A percentile compares a stretch with the other conserved stretches of the same genome.
Evolutionary conservation across 2,113 vertebrate species (phyloP).

Genomic region (Megaceryle torquata): DNA sequence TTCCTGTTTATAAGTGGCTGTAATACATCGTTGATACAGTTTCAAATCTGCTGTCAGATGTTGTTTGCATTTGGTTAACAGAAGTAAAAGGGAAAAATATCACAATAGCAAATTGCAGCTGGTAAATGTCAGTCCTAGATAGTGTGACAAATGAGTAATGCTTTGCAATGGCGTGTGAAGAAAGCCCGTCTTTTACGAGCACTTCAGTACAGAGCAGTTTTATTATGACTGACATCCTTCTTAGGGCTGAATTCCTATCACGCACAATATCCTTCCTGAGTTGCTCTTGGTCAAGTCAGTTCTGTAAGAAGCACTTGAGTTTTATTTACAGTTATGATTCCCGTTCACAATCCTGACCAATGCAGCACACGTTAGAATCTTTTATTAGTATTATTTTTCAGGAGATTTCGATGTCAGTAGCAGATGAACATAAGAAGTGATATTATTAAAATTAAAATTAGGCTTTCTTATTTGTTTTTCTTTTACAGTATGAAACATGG

Average conservation of each 20-base stretch:
- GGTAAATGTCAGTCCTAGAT: not conserved
- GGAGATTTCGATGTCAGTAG: not conserved
- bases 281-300: not conserved
- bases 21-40: accelerated
- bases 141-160: not conserved
- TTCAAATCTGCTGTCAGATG: not conserved
- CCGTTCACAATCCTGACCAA: not conserved
- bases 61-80: not conserved
- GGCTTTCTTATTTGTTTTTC: not conserved
- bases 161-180: constrained; percentile 17
- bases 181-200: not conserved
- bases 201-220: not conserved
- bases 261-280: constrained; percentile 46
- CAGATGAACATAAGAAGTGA: not conserved
- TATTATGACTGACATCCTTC: constrained; percentile 52
- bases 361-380: accelerated
- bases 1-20: not conserved
- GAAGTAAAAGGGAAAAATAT: not conserved
- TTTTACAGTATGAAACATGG: not conserved
- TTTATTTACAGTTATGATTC: not conserved
- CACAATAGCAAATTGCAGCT: not conserved
- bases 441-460: no score
- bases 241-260: constrained; percentile 17
- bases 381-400: not conserved
- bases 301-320: not conserved